Evolutionary conservation across 2,113 vertebrate genomes (phyloP), one percentile per base, ranked within the genome.

Genomic region (Piprites chloris): DNA sequence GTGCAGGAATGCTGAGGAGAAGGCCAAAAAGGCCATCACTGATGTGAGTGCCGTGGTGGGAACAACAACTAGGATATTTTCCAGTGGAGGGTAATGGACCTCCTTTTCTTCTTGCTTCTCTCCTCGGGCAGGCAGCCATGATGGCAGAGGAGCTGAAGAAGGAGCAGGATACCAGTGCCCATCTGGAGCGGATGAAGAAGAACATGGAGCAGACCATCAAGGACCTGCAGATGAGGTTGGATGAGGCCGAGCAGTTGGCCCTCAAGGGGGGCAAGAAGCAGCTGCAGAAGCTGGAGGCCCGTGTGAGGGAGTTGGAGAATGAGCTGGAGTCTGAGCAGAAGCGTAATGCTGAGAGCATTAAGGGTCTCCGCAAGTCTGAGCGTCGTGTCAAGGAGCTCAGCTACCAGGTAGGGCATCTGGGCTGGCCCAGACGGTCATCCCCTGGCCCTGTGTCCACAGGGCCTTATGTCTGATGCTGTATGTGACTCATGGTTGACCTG

Each of bases 101-200:
- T 65, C 30, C 18, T 69, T 27, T 65, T 39, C 49, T 71, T 15
- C 41, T 63, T 41, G 30, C 30, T 71, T 63, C n/a, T 79, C 23
- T 79, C 56, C 39, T 20, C 0, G 55, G 14, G 8, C 71, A 97
- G 85, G 85, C 85, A 2, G 85, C 85, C 75, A 87, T 87, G 85
- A 87, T 87, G 85, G 85, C 85, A 26, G 85, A 87, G 49, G 85
- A 87, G 41, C 49, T 87, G 75, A 87, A 87, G 56, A 87, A 87
- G 66, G 85, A 87, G 39, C 85, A 87, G 74, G 85, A 87, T 15
- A 87, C 85, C 55, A 78, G 74, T 0, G 69, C 69, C 23, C 82
- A 85, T 2, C 82, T 99, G 97, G 99, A 99, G 96, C 98, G 99
- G 74, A 99, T 99, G 99, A 99, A 99, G 98, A 99, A 99, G 98